Percentiles rank a stretch among this genome's conserved stretches.
phyloP scores from a whole-genome alignment of 2,113 vertebrate species.

The Galbula dea region DNA sequence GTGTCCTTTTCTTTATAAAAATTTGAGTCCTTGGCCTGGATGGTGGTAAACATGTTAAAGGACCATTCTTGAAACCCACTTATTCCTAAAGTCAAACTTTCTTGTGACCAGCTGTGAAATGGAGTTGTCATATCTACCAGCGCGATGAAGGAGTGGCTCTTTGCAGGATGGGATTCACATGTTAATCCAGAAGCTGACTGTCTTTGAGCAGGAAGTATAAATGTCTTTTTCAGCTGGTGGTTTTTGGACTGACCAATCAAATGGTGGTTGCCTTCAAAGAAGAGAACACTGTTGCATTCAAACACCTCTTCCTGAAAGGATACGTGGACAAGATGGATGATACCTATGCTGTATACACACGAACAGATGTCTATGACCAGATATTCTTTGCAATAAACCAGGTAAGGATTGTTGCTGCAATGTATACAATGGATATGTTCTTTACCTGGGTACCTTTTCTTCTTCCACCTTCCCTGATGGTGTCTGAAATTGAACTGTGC shows the following conservation, averaged over 20 bases:
- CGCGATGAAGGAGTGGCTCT: neutral
- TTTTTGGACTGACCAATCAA: conserved; percentile 93
- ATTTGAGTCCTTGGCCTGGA: neutral
- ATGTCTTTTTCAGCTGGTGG: conserved; percentile 81
- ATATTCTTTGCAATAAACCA: conserved; percentile 81
- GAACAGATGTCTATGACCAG: conserved; percentile 84
- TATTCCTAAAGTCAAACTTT: neutral
- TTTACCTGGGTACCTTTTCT: neutral
- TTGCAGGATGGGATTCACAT: neutral
- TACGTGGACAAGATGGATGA: conserved; percentile 79
- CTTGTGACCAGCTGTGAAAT: neutral
- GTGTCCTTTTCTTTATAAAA: neutral
- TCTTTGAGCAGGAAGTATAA: neutral
- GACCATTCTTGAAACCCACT: neutral
- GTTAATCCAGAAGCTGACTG: neutral
- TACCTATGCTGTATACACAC: conserved; percentile 84
- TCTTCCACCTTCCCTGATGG: neutral
- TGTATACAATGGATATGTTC: neutral
- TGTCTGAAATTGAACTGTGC: neutral
- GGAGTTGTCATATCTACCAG: neutral
- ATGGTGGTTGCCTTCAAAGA: conserved; percentile 96
- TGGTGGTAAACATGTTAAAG: neutral
- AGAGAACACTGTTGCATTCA: conserved; percentile 88
- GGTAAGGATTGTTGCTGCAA: conserved; percentile 62
- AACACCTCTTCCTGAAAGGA: conserved; percentile 90